These are phyloP conservation scores for Zhuqinia jingwanae DNA, from an alignment of 2,888 invertebrate genomes.

Conservation along the genomic window DNA sequence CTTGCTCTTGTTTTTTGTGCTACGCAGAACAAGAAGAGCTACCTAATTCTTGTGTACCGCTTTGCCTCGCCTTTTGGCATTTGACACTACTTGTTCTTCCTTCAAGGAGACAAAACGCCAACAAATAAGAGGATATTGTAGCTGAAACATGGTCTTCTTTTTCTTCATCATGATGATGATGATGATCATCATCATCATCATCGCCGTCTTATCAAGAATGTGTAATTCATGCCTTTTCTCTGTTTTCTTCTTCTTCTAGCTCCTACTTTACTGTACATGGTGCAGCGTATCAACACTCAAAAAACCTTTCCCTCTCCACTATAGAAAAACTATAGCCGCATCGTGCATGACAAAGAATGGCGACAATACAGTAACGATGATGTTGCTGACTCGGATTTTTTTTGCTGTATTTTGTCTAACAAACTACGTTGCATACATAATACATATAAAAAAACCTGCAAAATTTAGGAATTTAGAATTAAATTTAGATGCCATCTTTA, in stretches of 20 bases:
- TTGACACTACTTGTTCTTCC: not conserved
- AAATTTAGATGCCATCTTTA: too few species aligned
- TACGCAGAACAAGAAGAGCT: too few species aligned
- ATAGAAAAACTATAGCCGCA: not conserved
- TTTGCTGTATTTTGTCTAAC: not conserved
- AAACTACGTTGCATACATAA: too few species aligned
- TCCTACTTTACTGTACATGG: not conserved
- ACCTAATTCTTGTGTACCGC: too few species aligned
- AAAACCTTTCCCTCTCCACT: not conserved
- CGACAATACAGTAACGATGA: conserved; percentile 16
- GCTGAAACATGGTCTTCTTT: not conserved
- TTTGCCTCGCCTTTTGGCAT: conserved; percentile 6
- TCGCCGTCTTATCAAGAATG: too few species aligned
- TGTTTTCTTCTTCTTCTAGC: not conserved
- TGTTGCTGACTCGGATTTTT: conserved; percentile 7
- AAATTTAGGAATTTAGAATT: too few species aligned
- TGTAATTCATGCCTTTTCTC: not conserved
- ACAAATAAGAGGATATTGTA: not conserved
- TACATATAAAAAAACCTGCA: too few species aligned
- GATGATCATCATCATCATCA: too few species aligned
- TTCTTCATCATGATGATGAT: too few species aligned
- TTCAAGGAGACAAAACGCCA: conserved; percentile 21
- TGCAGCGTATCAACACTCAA: not conserved
- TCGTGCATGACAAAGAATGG: not conserved
- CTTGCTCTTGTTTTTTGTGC: too few species aligned